Percentiles rank a stretch among this genome's conserved stretches.
These are phyloP conservation scores for Bombus pascuorum DNA, from an alignment of 1,140 invertebrate species.

Conservation along the genomic window DNA sequence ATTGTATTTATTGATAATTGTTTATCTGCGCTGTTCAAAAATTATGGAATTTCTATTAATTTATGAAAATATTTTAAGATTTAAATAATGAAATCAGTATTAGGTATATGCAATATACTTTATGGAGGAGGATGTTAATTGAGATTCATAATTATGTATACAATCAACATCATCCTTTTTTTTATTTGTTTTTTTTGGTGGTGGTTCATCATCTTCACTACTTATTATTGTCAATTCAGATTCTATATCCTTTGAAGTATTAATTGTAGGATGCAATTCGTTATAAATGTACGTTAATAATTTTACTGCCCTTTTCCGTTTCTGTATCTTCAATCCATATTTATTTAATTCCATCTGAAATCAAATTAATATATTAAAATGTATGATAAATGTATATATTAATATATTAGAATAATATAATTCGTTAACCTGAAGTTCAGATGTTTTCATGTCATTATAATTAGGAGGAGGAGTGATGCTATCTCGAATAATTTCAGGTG, in stretches of 20 bases:
- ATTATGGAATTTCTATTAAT: neutral
- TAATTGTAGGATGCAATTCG: conserved; percentile 75
- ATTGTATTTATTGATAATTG: conserved; percentile 31
- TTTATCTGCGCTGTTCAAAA: conserved; percentile 33
- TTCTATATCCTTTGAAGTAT: conserved; percentile 14
- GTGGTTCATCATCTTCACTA: conserved; percentile 62
- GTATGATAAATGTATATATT: conserved; percentile 13
- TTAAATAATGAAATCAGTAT: neutral
- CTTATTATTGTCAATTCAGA: conserved; percentile 33
- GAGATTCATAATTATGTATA: conserved; percentile 17
- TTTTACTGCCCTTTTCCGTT: conserved; percentile 77
- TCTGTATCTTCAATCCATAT: conserved; percentile 80
- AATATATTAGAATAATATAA: conserved; percentile 17
- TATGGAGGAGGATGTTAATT: conserved; percentile 31
- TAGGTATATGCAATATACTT: conserved; percentile 48
- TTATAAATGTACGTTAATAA: conserved; percentile 82
- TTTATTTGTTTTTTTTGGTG: conserved; percentile 49
- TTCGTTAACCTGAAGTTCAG: conserved; percentile 77
- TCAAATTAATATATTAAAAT: conserved; percentile 53
- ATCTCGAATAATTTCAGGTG: conserved; percentile 42
- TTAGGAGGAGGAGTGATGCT: conserved; percentile 75
- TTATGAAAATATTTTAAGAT: conserved; percentile 1
- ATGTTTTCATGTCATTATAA: conserved; percentile 78
- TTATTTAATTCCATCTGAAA: conserved; percentile 79
- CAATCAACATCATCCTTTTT: conserved; percentile 3